These are phyloP conservation scores for Wiebesia pumilae DNA, from an alignment of 1,140 invertebrate species.

Conservation along the genomic window DNA sequence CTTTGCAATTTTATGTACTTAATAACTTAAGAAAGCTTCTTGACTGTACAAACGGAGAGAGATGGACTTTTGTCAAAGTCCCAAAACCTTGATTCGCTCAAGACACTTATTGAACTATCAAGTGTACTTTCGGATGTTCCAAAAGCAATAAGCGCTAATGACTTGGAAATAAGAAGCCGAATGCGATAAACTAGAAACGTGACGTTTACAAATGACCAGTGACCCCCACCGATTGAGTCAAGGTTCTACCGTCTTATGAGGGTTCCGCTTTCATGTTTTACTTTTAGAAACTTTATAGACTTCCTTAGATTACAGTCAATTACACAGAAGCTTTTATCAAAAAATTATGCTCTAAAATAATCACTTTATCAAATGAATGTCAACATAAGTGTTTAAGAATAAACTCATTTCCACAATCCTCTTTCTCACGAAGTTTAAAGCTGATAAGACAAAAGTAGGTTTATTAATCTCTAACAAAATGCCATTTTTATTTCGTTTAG, in stretches of 20 bases:
- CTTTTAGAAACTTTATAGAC: neutral
- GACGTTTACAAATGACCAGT: conserved; percentile 19
- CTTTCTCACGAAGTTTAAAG: neutral
- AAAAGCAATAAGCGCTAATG: conserved; percentile 18
- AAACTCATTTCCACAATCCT: neutral
- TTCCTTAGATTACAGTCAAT: neutral
- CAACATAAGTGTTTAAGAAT: neutral
- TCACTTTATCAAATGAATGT: neutral
- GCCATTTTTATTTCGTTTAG: neutral
- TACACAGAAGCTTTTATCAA: neutral
- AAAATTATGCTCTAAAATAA: neutral
- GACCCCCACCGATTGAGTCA: conserved; percentile 2
- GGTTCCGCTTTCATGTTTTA: neutral
- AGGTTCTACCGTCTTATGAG: neutral
- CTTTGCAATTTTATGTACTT: neutral
- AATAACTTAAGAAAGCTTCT: neutral
- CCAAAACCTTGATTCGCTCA: neutral
- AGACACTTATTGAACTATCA: conserved; percentile 49
- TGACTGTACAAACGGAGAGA: neutral
- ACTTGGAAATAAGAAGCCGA: neutral
- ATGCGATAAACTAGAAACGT: conserved; percentile 17
- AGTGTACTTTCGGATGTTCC: conserved; percentile 22
- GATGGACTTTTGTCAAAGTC: neutral
- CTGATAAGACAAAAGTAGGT: neutral
- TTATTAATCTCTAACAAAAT: neutral